phyloP scores from a whole-genome alignment of 2,888 invertebrate species.

The Acleris holmiana region DNA sequence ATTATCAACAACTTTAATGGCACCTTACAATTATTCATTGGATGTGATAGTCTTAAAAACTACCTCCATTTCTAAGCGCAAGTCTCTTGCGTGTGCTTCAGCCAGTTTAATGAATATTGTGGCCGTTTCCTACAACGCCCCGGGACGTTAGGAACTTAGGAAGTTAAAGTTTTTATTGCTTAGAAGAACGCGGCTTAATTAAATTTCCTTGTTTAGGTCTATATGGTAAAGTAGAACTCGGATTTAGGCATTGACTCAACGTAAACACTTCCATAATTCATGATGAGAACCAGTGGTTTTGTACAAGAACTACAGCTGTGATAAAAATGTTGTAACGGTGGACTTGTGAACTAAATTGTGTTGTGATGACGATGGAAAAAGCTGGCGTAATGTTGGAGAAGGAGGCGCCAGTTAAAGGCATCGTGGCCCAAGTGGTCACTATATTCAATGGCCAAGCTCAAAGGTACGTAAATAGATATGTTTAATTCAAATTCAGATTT shows the following conservation, averaged over 20 bases:
- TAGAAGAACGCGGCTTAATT: slow-evolving; percentile 8
- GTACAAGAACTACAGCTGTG: slow-evolving; percentile 15
- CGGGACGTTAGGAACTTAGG: slow-evolving; percentile 19
- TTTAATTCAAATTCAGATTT: not conserved
- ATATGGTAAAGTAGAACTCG: not conserved
- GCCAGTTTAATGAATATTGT: slow-evolving; percentile 22
- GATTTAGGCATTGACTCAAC: not conserved
- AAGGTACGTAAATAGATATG: slow-evolving; percentile 59
- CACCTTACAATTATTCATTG: not conserved
- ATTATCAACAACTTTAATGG: slow-evolving; percentile 12
- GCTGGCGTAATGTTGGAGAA: slow-evolving; percentile 65
- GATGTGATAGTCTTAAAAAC: not conserved
- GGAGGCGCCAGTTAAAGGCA: slow-evolving; percentile 78
- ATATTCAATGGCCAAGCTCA: slow-evolving; percentile 81
- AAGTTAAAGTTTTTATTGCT: slow-evolving; percentile 26
- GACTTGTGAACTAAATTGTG: slow-evolving; percentile 41
- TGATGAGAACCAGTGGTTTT: not conserved
- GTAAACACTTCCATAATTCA: slow-evolving; percentile 7
- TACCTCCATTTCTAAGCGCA: slow-evolving; percentile 2
- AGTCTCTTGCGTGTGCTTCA: slow-evolving; percentile 15
- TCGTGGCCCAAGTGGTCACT: slow-evolving; percentile 81
- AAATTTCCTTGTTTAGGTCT: slow-evolving; percentile 17
- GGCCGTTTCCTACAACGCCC: slow-evolving; percentile 22
- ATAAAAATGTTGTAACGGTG: slow-evolving; percentile 33
- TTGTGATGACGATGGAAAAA: slow-evolving; percentile 76